phyloP scores from a whole-genome alignment of 2,797 vertebrate species.

The Lophotriccus pileatus region DNA sequence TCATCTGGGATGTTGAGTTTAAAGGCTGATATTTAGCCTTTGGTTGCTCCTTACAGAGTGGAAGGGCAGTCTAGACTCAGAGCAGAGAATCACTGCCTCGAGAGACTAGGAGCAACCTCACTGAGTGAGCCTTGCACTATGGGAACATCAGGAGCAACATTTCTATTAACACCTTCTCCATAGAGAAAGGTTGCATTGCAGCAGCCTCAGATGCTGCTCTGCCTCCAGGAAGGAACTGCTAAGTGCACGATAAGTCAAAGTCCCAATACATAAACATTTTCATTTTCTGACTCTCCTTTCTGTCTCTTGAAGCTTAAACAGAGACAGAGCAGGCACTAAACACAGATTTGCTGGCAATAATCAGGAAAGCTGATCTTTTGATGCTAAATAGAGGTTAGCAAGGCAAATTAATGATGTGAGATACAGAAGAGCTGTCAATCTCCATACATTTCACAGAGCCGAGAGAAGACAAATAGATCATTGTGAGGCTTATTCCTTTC shows the following conservation, averaged over 20 bases:
- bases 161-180: neutral
- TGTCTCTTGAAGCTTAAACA: neutral
- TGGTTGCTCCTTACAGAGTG: neutral
- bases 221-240: neutral
- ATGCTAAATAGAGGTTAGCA: constrained; percentile 6
- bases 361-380: neutral
- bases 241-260: neutral
- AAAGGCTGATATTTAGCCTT: neutral
- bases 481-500: constrained; percentile 29
- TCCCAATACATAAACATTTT: neutral
- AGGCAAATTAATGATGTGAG: constrained; percentile 22
- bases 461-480: constrained; percentile 20
- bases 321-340: neutral
- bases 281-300: neutral
- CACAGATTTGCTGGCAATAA: neutral
- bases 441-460: neutral
- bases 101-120: neutral
- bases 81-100: neutral
- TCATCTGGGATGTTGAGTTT: neutral
- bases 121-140: neutral
- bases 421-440: constrained; percentile 24
- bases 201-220: neutral
- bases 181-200: neutral
- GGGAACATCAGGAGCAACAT: neutral
- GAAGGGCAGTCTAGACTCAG: neutral